These are phyloP conservation scores for Tychaedon coryphoeus DNA, from an alignment of 2,113 vertebrate species.

Conservation along the genomic window DNA sequence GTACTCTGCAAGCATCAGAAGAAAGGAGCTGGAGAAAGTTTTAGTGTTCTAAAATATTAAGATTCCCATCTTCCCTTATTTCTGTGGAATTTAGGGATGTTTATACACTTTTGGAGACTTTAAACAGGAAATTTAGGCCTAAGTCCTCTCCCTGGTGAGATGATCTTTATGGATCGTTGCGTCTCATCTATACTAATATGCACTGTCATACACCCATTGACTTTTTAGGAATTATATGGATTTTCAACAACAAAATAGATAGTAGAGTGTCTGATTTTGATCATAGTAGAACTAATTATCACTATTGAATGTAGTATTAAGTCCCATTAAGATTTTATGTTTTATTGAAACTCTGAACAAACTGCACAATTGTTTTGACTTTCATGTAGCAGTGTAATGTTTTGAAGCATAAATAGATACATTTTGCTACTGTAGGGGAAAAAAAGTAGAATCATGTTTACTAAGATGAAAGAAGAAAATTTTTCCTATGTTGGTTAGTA, in stretches of 20 bases:
- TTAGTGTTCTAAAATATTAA: background rate
- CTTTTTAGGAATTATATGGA: background rate
- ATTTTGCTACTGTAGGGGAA: background rate
- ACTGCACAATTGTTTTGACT: background rate
- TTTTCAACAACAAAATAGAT: background rate
- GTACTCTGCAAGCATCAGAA: background rate
- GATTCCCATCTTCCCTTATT: accelerated
- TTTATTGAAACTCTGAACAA: background rate
- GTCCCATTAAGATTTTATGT: background rate
- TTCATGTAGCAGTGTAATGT: background rate
- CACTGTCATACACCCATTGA: background rate
- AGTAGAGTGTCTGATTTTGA: background rate
- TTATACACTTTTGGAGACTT: background rate
- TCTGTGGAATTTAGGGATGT: background rate
- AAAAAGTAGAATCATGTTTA: background rate
- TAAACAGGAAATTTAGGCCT: background rate
- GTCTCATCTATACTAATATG: background rate
- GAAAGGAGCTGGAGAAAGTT: background rate
- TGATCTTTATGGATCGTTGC: background rate
- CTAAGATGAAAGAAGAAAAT: background rate
- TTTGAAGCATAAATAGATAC: background rate
- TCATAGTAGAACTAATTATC: background rate
- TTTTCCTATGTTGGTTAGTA: background rate
- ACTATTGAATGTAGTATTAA: background rate
- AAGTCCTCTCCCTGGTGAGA: background rate